A percentile compares a stretch with the other conserved stretches of the same genome.
These are phyloP conservation scores for Athalia circularis DNA, from an alignment of 2,888 invertebrate species.

Conservation along the genomic window DNA sequence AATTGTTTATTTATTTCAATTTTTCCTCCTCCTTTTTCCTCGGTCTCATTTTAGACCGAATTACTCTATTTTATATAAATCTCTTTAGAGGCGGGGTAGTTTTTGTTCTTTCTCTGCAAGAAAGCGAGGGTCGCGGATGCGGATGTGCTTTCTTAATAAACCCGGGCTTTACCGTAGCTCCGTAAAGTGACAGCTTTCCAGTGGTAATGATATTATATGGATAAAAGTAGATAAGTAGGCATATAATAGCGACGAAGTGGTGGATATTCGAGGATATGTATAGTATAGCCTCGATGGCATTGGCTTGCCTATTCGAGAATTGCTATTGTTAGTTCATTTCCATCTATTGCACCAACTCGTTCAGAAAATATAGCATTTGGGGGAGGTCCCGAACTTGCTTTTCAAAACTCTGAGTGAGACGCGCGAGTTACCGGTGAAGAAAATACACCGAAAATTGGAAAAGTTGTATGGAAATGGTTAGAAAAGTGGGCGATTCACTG, in stretches of 20 bases:
- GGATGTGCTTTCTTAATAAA: too few species aligned
- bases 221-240: not conserved
- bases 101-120: too few species aligned
- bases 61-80: too few species aligned
- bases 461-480: conserved; percentile 55
- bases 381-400: conserved; percentile 9
- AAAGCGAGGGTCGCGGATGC: too few species aligned
- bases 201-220: too few species aligned
- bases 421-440: conserved; percentile 28
- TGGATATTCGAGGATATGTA: not conserved
- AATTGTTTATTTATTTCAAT: too few species aligned
- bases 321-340: conserved; percentile 28
- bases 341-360: not conserved
- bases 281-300: not conserved
- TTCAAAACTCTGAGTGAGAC: conserved; percentile 10
- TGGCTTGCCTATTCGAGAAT: not conserved
- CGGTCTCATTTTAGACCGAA: too few species aligned
- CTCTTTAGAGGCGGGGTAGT: too few species aligned
- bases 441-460: conserved; percentile 48
- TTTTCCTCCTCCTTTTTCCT: too few species aligned
- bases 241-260: not conserved
- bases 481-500: conserved; percentile 44
- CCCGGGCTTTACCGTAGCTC: too few species aligned
- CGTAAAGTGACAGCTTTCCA: too few species aligned
- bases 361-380: not conserved